A percentile compares a stretch with the other conserved stretches of the same genome.
Evolutionary conservation across 2,888 invertebrate species (phyloP).

Genomic region (Andrena hattorfiana): DNA sequence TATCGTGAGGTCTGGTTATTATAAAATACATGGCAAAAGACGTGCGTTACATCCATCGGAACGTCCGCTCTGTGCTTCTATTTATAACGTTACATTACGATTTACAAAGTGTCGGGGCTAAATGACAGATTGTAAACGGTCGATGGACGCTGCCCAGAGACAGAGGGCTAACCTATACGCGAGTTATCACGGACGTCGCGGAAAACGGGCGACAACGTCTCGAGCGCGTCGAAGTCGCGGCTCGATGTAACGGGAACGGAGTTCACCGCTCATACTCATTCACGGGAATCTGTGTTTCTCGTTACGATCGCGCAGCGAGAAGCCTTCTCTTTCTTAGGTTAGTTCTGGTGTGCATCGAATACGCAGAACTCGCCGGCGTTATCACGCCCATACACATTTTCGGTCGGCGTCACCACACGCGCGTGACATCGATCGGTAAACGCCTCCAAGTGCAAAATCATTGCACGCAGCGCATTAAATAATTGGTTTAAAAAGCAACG

Average conservation of each 20-base stretch:
- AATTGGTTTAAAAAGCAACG: conserved; percentile 69
- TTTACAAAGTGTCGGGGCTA: conserved; percentile 55
- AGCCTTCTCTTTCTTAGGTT: conserved; percentile 70
- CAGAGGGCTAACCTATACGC: conserved; percentile 61
- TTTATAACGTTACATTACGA: conserved; percentile 41
- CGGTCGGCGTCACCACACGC: conserved; percentile 60
- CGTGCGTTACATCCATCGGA: conserved; percentile 14
- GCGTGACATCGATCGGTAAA: conserved; percentile 71
- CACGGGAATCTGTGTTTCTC: conserved; percentile 16
- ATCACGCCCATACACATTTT: conserved; percentile 74
- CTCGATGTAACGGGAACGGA: conserved; percentile 10
- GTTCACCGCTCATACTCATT: conserved; percentile 46
- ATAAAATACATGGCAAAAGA: conserved; percentile 61
- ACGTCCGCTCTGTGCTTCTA: conserved; percentile 25
- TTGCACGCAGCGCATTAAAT: conserved; percentile 67
- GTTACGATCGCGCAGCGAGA: conserved; percentile 19
- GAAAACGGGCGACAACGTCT: conserved; percentile 22
- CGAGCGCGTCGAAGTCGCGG: conserved; percentile 30
- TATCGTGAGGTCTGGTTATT: conserved; percentile 42
- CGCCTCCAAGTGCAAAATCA: conserved; percentile 67
- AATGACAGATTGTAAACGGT: conserved; percentile 66
- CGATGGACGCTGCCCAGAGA: conserved; percentile 48
- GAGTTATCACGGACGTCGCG: conserved; percentile 39
- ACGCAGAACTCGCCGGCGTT: conserved; percentile 73
- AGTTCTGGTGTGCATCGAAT: conserved; percentile 70